Evolutionary conservation across 2,888 invertebrate genomes (phyloP).

Genomic region (Microchrysa polita): DNA sequence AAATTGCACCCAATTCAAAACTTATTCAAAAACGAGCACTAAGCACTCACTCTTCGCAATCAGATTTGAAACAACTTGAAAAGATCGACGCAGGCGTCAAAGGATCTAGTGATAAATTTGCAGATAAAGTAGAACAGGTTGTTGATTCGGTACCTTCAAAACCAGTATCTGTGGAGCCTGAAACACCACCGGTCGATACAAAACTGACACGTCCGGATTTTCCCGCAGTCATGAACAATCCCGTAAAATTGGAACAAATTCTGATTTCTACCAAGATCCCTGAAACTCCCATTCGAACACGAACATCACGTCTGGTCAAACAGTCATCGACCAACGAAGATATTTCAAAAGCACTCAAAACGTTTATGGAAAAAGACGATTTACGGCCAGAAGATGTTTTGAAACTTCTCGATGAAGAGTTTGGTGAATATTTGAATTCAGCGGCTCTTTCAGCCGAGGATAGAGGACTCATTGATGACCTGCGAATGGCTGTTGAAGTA

Average conservation of each 20-base stretch:
- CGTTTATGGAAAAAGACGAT: constrained; percentile 42
- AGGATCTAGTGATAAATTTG: not conserved
- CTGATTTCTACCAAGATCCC: not conserved
- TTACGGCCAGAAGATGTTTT: constrained; percentile 45
- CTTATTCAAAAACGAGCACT: constrained; percentile 44
- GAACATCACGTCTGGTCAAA: not conserved
- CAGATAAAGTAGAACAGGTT: not conserved
- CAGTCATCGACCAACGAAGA: constrained; percentile 34
- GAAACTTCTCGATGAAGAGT: constrained; percentile 47
- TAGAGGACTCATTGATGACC: constrained; percentile 40
- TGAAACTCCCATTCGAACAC: not conserved
- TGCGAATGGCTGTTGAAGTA: constrained; percentile 25
- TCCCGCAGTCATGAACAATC: not conserved
- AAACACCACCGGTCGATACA: not conserved
- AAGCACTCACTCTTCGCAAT: constrained; percentile 39
- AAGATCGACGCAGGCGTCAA: not conserved
- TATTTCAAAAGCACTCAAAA: constrained; percentile 46
- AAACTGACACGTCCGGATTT: constrained; percentile 8
- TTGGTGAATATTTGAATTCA: constrained; percentile 45
- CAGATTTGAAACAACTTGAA: not conserved
- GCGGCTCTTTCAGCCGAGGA: constrained; percentile 39
- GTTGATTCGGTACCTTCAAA: not conserved
- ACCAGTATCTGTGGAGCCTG: not conserved
- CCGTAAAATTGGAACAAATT: not conserved
- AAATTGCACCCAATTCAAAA: constrained; percentile 50